Evolutionary conservation across 2,113 vertebrate species (phyloP), one percentile per base, ranked within the genome.

Genomic region (Ptilorrhoa leucosticta): DNA sequence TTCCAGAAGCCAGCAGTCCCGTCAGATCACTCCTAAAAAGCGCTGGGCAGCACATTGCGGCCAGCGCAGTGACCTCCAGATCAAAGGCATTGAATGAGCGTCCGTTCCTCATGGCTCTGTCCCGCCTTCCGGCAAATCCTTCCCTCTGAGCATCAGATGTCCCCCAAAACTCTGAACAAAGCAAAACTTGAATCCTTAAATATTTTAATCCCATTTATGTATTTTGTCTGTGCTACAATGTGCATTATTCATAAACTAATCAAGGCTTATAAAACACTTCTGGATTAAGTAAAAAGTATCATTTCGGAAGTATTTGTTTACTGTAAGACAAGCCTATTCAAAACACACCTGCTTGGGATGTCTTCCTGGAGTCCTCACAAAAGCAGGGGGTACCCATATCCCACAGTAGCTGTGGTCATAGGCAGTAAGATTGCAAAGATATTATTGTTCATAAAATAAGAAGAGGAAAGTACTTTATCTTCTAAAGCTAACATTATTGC

Each of bases 11-110:
- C 60, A 54, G 20, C 27, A 10, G 31, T 39, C 61, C 61, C 31
- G 7, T 40, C 19, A 39, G 22, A 14, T 33, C 33, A 5, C 12
- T 79, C 24, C 37, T 18, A 22, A 51, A 73, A 51, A 5, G 24
- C 0, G 1, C 6, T 19, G 35, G 22, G 64, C 33, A 10, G 39
- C 18, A 31, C 14, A 4, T 1, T n/a, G 40, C 33, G 15, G 39
- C 10, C 71, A 5, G 35, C 5, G 30, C 53, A 10, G 30, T 31
- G 64, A 50, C 37, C 9, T 71, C 28, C 19, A 1, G 2, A 9
- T 17, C 24, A 35, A 71, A 40, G 72, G 13, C 28, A 12, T 14
- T 3, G 39, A 15, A 50, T 26, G 20, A 57, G 12, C 12, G 3
- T 13, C 26, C 33, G 12, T 10, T 53, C 33, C 14, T 7, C 4